Evolutionary conservation across 2,113 vertebrate species (phyloP).

Genomic region (Hippocampus zosterae): DNA sequence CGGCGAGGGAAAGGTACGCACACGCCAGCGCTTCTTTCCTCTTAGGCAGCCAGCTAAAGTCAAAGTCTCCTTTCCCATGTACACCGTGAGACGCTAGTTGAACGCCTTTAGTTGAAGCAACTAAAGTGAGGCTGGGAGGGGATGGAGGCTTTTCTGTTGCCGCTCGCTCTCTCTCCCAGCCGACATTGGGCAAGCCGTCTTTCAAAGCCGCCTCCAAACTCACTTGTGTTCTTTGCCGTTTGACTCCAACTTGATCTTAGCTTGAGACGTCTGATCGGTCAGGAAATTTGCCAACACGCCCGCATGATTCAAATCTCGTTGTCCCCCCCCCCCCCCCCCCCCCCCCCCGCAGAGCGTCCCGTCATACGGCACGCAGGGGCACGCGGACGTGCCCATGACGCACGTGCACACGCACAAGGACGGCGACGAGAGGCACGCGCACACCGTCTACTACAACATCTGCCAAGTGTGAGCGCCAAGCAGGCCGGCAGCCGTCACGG

Average conservation of each 20-base stretch:
- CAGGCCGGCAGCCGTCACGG: not conserved
- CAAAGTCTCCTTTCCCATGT: no score
- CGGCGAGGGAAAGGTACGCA: slow-evolving; percentile 48
- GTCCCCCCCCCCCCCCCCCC: not conserved
- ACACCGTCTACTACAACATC: slow-evolving; percentile 78
- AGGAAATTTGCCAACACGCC: not conserved
- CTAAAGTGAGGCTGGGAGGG: no score
- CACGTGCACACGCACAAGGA: slow-evolving; percentile 68
- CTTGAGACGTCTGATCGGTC: no score
- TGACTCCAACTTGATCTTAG: no score
- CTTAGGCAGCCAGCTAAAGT: no score
- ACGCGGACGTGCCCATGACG: slow-evolving; percentile 54
- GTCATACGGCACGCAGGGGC: slow-evolving; percentile 58
- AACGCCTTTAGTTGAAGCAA: no score
- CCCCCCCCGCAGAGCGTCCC: slow-evolving; percentile 35
- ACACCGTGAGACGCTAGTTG: no score
- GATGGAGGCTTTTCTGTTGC: no score
- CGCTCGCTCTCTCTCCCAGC: no score
- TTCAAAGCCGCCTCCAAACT: no score
- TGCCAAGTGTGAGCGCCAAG: slow-evolving; percentile 73
- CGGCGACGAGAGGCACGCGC: slow-evolving; percentile 61
- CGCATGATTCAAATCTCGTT: not conserved
- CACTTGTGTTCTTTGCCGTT: no score
- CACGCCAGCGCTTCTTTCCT: not conserved
- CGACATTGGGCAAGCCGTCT: no score